Percentiles rank a stretch among this genome's conserved stretches.
Evolutionary conservation across 2,797 vertebrate genomes (phyloP).

Genomic region (Sebastes trivittatus): DNA sequence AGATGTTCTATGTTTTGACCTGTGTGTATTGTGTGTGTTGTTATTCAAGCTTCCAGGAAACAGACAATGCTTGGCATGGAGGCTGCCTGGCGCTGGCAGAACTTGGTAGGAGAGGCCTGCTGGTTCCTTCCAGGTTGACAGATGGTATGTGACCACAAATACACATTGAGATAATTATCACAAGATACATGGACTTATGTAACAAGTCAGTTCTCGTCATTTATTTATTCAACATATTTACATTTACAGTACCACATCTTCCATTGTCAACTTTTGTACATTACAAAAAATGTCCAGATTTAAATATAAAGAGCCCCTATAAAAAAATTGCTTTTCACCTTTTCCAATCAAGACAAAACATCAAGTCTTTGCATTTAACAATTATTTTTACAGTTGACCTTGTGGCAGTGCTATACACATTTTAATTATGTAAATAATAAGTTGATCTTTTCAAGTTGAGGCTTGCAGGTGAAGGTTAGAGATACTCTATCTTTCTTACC

Average conservation of each 20-base stretch:
- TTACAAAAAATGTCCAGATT: slow-evolving; percentile 9
- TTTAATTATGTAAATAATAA: slow-evolving; percentile 1
- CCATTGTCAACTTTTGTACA: not conserved
- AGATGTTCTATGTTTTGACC: slow-evolving; percentile 11
- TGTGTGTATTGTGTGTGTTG: slow-evolving; percentile 18
- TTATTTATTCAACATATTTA: slow-evolving; percentile 50
- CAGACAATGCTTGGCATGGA: slow-evolving; percentile 94
- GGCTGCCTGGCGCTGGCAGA: slow-evolving; percentile 96
- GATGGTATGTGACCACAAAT: slow-evolving; percentile 84
- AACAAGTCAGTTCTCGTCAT: not conserved
- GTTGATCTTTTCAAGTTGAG: slow-evolving; percentile 30
- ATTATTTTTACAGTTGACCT: not conserved
- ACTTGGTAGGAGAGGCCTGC: slow-evolving; percentile 92
- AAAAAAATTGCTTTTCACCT: slow-evolving; percentile 14
- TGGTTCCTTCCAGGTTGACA: slow-evolving; percentile 90
- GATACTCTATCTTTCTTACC: not conserved
- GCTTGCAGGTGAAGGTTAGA: slow-evolving; percentile 1
- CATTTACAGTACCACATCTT: slow-evolving; percentile 27
- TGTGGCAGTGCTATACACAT: slow-evolving; percentile 1
- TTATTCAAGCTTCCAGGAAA: slow-evolving; percentile 91
- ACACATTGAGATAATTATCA: not conserved
- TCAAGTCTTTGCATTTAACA: slow-evolving; percentile 8
- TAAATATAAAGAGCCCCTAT: slow-evolving; percentile 34
- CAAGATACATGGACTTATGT: not conserved
- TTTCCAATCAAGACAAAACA: slow-evolving; percentile 6